phyloP scores from a whole-genome alignment of 2,113 vertebrate genomes.

The Amazona vittata region DNA sequence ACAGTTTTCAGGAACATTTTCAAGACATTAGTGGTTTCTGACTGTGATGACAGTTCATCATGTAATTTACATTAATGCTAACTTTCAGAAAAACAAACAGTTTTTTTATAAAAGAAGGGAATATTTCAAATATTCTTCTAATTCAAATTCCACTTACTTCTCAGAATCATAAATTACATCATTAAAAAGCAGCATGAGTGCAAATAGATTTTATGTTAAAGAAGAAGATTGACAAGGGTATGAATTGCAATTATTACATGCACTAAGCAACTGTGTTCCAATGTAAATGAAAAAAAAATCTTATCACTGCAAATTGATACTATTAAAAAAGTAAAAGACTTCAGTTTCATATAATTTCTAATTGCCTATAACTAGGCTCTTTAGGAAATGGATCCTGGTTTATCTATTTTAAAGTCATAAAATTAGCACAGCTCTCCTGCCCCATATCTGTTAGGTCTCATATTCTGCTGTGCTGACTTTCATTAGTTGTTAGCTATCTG shows the following conservation, averaged over 20 bases:
- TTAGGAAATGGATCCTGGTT: neutral
- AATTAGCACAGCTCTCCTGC: neutral
- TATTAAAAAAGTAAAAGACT: neutral
- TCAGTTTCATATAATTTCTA: neutral
- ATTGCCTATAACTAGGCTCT: neutral
- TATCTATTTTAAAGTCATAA: neutral
- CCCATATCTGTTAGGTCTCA: neutral
- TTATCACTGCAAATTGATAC: neutral
- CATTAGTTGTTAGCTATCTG: neutral
- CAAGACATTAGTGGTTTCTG: neutral
- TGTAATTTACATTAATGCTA: neutral
- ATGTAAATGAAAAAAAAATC: neutral
- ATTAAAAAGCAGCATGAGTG: slow-evolving; percentile 7
- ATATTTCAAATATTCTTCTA: neutral
- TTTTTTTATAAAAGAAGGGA: neutral
- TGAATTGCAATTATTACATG: neutral
- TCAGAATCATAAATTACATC: neutral
- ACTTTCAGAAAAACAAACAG: neutral
- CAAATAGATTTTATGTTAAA: neutral
- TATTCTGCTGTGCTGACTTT: neutral
- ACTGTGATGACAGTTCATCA: neutral
- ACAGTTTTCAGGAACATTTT: neutral
- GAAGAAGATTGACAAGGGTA: neutral
- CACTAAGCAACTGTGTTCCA: neutral
- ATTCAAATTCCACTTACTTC: neutral